Evolutionary conservation across 1,140 invertebrate species (phyloP).

Genomic region (Myzus persicae): DNA sequence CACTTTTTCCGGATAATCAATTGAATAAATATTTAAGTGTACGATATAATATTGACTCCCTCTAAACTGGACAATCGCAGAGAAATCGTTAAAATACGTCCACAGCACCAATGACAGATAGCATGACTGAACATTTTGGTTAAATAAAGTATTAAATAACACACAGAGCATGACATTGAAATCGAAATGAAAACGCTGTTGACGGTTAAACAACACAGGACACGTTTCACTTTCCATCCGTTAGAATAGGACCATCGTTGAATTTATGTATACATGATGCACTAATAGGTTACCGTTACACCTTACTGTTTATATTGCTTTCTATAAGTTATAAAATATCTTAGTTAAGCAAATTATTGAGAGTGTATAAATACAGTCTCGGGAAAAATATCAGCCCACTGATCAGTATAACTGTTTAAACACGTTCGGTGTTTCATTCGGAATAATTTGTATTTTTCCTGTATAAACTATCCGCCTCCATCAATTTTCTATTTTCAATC

Average conservation of each 20-base stretch:
- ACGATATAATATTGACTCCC: constrained; percentile 22
- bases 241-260: not conserved
- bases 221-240: constrained; percentile 53
- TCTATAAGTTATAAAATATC: not conserved
- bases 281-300: constrained; percentile 36
- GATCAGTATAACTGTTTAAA: not conserved
- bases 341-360: constrained; percentile 8
- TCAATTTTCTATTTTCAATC: constrained; percentile 14
- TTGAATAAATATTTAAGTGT: constrained; percentile 33
- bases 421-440: not conserved
- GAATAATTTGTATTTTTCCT: not conserved
- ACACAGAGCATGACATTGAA: constrained; percentile 55
- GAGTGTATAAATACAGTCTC: not conserved
- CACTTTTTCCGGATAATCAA: constrained; percentile 57
- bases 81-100: constrained; percentile 46
- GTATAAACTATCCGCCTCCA: too few species aligned
- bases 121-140: constrained; percentile 44
- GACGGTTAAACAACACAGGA: not conserved
- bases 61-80: constrained; percentile 5
- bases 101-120: constrained; percentile 37
- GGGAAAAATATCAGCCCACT: not conserved
- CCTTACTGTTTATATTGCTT: constrained; percentile 7
- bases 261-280: not conserved
- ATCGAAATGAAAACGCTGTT: constrained; percentile 38
- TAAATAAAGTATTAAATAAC: constrained; percentile 45